phyloP scores from a whole-genome alignment of 2,797 vertebrate genomes.

The Onychomys torridus region DNA sequence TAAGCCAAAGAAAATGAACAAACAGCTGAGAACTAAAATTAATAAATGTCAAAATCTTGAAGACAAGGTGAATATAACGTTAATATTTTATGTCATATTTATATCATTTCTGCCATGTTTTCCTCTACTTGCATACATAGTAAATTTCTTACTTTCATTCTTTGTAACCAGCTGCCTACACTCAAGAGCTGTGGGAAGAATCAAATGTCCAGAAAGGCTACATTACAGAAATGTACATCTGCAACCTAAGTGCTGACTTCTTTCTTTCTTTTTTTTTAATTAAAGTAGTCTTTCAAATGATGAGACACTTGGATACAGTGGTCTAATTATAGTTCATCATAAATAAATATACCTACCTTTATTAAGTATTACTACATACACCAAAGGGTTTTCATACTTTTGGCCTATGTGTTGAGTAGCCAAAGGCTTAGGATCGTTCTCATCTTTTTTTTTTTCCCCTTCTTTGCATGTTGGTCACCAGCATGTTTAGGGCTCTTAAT shows the following conservation, averaged over 20 bases:
- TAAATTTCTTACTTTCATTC: conserved; percentile 6
- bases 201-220: not conserved
- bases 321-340: conserved; percentile 21
- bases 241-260: not conserved
- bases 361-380: conserved; percentile 4
- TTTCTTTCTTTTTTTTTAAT: conserved; percentile 3
- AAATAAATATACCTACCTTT: conserved; percentile 49
- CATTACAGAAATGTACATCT: not conserved
- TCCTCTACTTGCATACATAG: not conserved
- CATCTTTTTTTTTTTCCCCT: not conserved
- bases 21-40: conserved; percentile 6
- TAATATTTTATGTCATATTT: not conserved
- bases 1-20: not conserved
- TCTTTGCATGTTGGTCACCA: not conserved
- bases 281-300: conserved; percentile 35
- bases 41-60: conserved; percentile 7
- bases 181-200: conserved; percentile 16
- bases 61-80: not conserved
- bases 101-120: not conserved
- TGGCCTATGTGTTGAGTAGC: conserved; percentile 26
- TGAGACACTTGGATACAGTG: not conserved
- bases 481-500: not conserved
- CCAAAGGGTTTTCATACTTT: not conserved
- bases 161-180: not conserved
- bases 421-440: not conserved